A percentile compares a stretch with the other conserved stretches of the same genome.
Evolutionary conservation across 2,797 vertebrate genomes (phyloP).

Genomic region (Ctenosaura bakeri): DNA sequence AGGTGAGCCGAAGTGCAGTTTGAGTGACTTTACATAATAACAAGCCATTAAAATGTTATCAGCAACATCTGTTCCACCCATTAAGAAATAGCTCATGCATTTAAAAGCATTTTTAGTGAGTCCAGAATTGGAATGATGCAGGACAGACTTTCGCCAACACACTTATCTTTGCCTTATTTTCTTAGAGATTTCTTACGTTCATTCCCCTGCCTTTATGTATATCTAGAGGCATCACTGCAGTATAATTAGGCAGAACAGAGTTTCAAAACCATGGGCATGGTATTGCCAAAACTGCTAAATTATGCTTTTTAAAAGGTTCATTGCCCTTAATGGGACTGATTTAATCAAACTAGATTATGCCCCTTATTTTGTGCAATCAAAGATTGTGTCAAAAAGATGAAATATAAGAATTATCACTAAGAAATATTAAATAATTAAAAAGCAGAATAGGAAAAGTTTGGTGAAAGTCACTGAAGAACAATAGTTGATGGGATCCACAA

Average conservation of each 20-base stretch:
- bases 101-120: constrained; percentile 8
- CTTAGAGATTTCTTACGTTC: neutral
- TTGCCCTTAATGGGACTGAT: neutral
- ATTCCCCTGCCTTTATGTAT: neutral
- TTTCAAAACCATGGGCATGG: neutral
- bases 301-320: neutral
- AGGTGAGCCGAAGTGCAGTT: constrained; percentile 6
- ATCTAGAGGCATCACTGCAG: neutral
- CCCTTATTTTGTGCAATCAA: neutral
- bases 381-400: neutral
- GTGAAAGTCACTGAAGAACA: neutral
- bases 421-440: neutral
- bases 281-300: neutral
- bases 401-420: neutral
- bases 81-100: constrained; percentile 23
- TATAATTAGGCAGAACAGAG: neutral
- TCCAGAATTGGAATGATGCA: neutral
- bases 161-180: constrained; percentile 11
- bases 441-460: neutral
- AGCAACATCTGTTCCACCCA: neutral
- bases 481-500: neutral
- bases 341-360: constrained; percentile 3
- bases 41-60: constrained; percentile 16
- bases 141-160: neutral
- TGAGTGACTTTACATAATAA: constrained; percentile 13